Percentiles rank a stretch among this genome's conserved stretches.
Conservation (phyloP, 2,113 vertebrate species). For the Zosterops hypoxanthus region DNA sequence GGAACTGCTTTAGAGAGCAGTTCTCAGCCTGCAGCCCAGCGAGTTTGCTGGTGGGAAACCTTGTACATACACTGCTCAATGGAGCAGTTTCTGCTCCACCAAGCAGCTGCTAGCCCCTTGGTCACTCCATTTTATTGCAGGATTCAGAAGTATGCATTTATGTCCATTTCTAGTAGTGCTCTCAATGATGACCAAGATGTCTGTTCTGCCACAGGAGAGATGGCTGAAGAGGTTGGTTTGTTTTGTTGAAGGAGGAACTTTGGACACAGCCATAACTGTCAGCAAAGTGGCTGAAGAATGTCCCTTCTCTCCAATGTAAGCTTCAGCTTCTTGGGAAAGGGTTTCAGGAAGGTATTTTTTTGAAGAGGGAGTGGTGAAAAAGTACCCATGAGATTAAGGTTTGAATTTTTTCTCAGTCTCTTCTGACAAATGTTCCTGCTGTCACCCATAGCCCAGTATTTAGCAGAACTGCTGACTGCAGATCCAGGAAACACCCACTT, state of each 20-base stretch:
- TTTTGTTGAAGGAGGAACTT: not conserved
- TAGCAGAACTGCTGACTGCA: not conserved
- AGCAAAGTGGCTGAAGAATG: not conserved
- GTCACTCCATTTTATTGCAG: not conserved
- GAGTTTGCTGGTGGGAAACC: not conserved
- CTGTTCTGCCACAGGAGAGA: not conserved
- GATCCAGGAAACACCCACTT: not conserved
- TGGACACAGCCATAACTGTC: not conserved
- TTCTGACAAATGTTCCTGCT: not conserved
- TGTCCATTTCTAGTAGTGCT: not conserved
- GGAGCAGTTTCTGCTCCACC: not conserved
- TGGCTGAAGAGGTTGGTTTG: not conserved
- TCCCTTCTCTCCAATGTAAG: not conserved
- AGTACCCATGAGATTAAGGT: not conserved
- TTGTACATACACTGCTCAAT: fast-evolving
- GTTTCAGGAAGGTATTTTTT: not conserved
- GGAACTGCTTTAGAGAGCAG: not conserved
- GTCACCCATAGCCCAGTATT: not conserved
- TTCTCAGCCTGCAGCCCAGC: fast-evolving
- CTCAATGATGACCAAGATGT: fast-evolving
- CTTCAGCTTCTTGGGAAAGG: not conserved
- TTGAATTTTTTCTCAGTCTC: fast-evolving
- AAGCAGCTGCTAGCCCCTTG: not conserved
- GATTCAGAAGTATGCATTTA: not conserved
- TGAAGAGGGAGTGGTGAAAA: fast-evolving